Conservation (phyloP, 2,888 invertebrate species). For the Agrochola lota region DNA sequence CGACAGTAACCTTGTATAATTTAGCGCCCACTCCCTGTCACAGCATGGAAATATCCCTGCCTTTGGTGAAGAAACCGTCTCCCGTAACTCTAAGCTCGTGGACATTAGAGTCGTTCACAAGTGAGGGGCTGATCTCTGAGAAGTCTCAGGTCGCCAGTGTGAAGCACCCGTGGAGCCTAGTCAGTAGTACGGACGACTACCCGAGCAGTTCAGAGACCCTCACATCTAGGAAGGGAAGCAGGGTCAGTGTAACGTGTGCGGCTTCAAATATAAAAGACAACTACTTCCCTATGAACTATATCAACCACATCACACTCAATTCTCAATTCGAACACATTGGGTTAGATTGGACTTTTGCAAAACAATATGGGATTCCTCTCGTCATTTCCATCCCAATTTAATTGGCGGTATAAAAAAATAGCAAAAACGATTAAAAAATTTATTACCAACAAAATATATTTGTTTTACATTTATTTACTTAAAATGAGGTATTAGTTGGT, state of each 20-base stretch:
- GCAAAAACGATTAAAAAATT: conserved; percentile 73
- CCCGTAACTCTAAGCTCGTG: conserved; percentile 70
- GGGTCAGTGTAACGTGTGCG: conserved; percentile 30
- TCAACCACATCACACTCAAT: background rate
- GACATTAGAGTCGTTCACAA: conserved; percentile 75
- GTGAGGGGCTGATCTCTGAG: conserved; percentile 51
- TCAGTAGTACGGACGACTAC: conserved; percentile 71
- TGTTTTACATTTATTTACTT: conserved; percentile 65
- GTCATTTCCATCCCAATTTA: conserved; percentile 9
- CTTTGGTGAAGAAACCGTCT: background rate
- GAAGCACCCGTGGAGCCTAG: conserved; percentile 76
- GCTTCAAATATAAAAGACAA: conserved; percentile 17
- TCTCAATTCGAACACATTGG: conserved; percentile 29
- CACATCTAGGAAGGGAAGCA: conserved; percentile 65
- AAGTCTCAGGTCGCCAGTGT: conserved; percentile 54
- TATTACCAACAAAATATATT: conserved; percentile 71
- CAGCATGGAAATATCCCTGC: conserved; percentile 25
- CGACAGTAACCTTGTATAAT: conserved; percentile 47
- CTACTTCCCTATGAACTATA: conserved; percentile 60
- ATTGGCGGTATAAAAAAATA: conserved; percentile 66
- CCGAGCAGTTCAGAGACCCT: conserved; percentile 71
- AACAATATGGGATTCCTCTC: conserved; percentile 45
- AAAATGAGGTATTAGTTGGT: conserved; percentile 53
- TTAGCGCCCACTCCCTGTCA: background rate
- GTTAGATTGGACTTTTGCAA: conserved; percentile 62